Evolutionary conservation across 2,113 vertebrate species (phyloP).

Genomic region (Odobenus rosmarus): DNA sequence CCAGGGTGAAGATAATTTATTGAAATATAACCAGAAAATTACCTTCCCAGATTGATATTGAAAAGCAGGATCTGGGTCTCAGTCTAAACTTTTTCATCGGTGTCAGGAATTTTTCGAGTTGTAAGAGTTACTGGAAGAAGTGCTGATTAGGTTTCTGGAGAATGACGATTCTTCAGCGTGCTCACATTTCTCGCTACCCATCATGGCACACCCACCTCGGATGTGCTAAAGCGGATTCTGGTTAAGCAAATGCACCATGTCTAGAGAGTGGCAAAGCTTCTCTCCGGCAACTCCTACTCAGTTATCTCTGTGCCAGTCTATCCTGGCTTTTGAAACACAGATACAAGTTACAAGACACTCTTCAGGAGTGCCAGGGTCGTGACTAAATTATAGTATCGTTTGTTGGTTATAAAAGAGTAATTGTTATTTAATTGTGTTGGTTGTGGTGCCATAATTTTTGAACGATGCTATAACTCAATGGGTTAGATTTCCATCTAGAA

Average conservation of each 20-base stretch:
- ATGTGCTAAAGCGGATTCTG: not conserved
- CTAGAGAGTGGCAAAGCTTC: not conserved
- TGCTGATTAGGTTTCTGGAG: not conserved
- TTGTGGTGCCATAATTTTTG: not conserved
- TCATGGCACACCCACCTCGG: accelerated
- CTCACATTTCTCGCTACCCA: not conserved
- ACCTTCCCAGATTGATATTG: not conserved
- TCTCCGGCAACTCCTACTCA: not conserved
- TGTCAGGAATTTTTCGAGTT: not conserved
- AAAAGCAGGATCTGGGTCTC: not conserved
- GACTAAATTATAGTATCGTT: not conserved
- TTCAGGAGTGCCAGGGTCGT: not conserved
- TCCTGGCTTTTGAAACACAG: not conserved
- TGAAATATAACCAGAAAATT: not conserved
- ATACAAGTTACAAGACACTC: not conserved
- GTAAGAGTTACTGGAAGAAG: not conserved
- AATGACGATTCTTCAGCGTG: not conserved
- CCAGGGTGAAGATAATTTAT: not conserved
- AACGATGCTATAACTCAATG: not conserved
- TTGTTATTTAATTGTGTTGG: not conserved
- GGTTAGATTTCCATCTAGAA: not conserved
- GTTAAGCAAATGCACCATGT: not conserved
- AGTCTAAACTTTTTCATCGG: not conserved
- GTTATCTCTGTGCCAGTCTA: not conserved
- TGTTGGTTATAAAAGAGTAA: not conserved